Conservation (phyloP, 2,888 invertebrate genomes). For the Unio delphinus region DNA sequence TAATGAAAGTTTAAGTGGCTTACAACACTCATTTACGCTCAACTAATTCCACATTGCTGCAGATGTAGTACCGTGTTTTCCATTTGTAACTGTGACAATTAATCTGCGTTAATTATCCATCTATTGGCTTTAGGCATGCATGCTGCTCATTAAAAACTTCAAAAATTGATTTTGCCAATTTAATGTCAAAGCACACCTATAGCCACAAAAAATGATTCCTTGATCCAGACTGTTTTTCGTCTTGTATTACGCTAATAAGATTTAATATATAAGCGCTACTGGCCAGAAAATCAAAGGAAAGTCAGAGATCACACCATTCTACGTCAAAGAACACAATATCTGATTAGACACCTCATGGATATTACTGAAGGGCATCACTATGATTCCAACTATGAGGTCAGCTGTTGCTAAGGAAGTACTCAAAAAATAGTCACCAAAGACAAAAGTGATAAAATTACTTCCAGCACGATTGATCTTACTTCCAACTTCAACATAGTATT, state of each 20-base stretch:
- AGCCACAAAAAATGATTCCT: conserved; percentile 34
- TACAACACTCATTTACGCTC: no score
- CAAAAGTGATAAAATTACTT: conserved; percentile 86
- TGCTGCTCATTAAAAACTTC: no score
- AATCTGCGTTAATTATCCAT: no score
- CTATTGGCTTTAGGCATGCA: no score
- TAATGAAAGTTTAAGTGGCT: no score
- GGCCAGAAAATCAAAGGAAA: conserved; percentile 95
- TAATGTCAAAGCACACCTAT: conserved; percentile 7
- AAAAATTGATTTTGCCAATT: no score
- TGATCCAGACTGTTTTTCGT: no score
- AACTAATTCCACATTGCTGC: no score
- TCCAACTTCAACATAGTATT: no score
- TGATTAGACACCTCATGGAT: conserved; percentile 58
- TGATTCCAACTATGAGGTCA: conserved; percentile 93
- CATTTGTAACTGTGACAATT: no score
- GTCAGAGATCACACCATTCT: conserved; percentile 97
- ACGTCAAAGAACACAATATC: conserved; percentile 94
- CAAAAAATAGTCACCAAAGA: conserved; percentile 93
- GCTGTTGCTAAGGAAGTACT: conserved; percentile 97
- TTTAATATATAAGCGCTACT: conserved; percentile 98
- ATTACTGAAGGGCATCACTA: conserved; percentile 92
- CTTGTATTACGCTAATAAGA: conserved; percentile 71
- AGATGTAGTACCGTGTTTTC: no score
- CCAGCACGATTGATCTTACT: conserved; percentile 62